Base-by-base conservation (phyloP, 1,140 invertebrate genomes). In the Camponotus floridanus region DNA sequence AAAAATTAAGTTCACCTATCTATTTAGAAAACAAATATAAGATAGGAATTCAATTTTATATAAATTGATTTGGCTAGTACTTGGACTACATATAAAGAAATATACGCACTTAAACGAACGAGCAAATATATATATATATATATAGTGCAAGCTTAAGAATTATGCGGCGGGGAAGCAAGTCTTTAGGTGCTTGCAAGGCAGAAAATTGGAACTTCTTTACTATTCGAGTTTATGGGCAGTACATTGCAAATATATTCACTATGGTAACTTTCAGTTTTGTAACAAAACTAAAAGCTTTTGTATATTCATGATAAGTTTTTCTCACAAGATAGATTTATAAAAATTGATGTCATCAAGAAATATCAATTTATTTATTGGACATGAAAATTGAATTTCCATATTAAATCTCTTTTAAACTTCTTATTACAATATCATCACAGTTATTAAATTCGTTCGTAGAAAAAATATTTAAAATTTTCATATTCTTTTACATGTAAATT, bases 121-220 rank as follows among this genome's bases (percentile, higher is more conserved):
- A 81, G 67, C 79, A 55, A 73, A 45, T 55, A 65, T 21, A 65
- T 36, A 36, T 57, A 21, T 57, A 57, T 57, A 13, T 73, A 55
- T 76, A 71, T 61, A 76, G 76, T 26, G 26, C 83, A 59, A 76
- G 59, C 68, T 85, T 78, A 78, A 86, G 74, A 86, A 86, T 86
- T 86, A 79, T 79, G 51, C 84, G 62, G 51, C 81, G 45, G 62
- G 45, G 39, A 59, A 67, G 64, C 74, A 76, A 80, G 64, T 86
- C 74, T 68, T 86, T 86, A 51, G 51, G 4, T 68, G 74, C 33
- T 85, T 64, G 61, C 76, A 76, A 79, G 42, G 74, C 76, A 65
- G 74, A 86, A 86, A 86, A 86, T 86, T 79, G 84, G 84, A 86
- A 79, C 74, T 79, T 80, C 51, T 86, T 68, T 79, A 42, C 74